These are phyloP conservation scores for Eutolmus rufibarbis DNA, from an alignment of 2,888 invertebrate species.

Conservation along the genomic window DNA sequence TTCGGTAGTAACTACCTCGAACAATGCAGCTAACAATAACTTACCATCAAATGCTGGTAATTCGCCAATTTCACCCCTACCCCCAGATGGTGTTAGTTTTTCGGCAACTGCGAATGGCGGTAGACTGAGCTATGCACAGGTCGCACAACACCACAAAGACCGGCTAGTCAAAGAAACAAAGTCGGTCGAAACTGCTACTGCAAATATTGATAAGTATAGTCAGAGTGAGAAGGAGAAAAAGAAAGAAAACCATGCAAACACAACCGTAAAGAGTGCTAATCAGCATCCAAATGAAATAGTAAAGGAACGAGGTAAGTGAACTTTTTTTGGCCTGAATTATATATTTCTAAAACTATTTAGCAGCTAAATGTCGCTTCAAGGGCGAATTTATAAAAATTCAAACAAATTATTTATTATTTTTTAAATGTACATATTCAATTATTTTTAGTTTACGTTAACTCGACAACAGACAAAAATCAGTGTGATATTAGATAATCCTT, in stretches of 20 bases:
- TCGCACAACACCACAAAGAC: constrained; percentile 71
- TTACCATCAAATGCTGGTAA: constrained; percentile 48
- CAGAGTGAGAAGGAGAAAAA: constrained; percentile 46
- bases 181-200: constrained; percentile 30
- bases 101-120: constrained; percentile 50
- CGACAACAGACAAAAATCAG: too few relatives aligned
- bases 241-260: constrained; percentile 49
- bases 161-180: constrained; percentile 54
- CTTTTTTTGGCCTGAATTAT: not conserved
- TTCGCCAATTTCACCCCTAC: constrained; percentile 47
- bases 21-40: not conserved
- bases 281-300: constrained; percentile 51
- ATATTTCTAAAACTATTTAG: not conserved
- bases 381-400: not conserved
- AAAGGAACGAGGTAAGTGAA: constrained; percentile 59
- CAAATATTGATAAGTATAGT: constrained; percentile 45
- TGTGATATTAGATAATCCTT: too few relatives aligned
- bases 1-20: constrained; percentile 40
- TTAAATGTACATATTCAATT: not conserved
- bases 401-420: not conserved
- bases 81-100: constrained; percentile 32
- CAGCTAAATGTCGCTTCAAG: not conserved
- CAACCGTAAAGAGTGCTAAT: constrained; percentile 32
- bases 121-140: constrained; percentile 71
- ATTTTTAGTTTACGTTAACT: not conserved